Evolutionary conservation across 2,113 vertebrate species (phyloP).

Genomic region (Lota lota): DNA sequence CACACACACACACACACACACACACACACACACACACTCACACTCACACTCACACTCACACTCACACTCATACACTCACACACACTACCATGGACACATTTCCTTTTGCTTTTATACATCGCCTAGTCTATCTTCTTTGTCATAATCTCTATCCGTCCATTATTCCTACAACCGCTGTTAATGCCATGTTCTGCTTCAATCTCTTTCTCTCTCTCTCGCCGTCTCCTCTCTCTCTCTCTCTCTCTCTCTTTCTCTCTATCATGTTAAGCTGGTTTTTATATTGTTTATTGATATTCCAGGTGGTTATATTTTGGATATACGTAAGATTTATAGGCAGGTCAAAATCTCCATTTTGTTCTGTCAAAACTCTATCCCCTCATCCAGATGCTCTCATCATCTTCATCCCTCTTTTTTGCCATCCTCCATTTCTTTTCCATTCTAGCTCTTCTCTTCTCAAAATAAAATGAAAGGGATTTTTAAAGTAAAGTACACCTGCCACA

Average conservation of each 20-base stretch:
- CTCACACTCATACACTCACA: neutral
- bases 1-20: conserved; percentile 2
- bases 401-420: neutral
- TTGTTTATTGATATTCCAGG: too few relatives aligned
- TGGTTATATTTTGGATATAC: too few relatives aligned
- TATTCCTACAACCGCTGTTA: neutral
- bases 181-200: neutral
- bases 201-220: neutral
- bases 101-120: neutral
- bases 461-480: too few relatives aligned
- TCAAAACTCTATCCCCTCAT: too few relatives aligned
- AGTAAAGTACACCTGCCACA: too few relatives aligned
- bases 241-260: neutral
- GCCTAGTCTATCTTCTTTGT: neutral
- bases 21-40: neutral
- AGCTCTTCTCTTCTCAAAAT: too few relatives aligned
- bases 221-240: neutral
- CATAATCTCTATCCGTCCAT: neutral
- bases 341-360: too few relatives aligned
- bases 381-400: too few relatives aligned
- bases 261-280: neutral
- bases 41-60: neutral
- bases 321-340: too few relatives aligned
- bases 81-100: neutral
- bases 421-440: neutral